Evolutionary conservation across 2,888 invertebrate species (phyloP), one percentile per base, ranked within the genome.

Genomic region (Axea sp.): DNA sequence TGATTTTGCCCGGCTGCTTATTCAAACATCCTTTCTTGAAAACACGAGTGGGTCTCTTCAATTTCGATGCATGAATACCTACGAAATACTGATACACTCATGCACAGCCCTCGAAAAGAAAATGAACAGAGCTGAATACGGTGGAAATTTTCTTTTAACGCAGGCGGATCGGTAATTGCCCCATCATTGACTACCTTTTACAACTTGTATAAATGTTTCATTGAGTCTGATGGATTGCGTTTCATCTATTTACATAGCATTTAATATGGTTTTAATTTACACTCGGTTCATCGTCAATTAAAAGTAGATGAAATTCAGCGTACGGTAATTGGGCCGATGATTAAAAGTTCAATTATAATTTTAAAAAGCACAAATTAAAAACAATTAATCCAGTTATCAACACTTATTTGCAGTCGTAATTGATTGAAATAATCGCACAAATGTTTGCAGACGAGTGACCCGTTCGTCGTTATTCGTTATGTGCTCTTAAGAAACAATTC

Each of bases 31-130:
- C 24, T 65, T 55, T 35, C 55, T 41, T 9, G 22, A 12, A 5
- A 31, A 45, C 22, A 1, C 8, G 35, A 39, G 15, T 6, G 55
- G 47, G 8, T 47, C 55, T 28, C 64, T 65, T 55, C 37, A 65
- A 55, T 55, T 26, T 37, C n/a, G 39, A 53, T 6, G 53, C 47
- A 47, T 47, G 45, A 65, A 65, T 55, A 65, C 43, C 53, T 37
- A n/a, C 9, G 15, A 65, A 65, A 53, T 43, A 11, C 24, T 1
- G 1, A 15, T 14, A 8, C 33, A 22, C 26, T 28, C 26, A 65
- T 45, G 45, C 26, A 22, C 24, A 24, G 8, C 31, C 5, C 41
- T 26, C 7, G 3, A 43, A n/a, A 35, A 26, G 17, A 22, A 45
- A 65, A 19, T 53, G 45, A 53, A 65, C 37, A 24, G n/a, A 43